phyloP scores from a whole-genome alignment of 2,888 invertebrate species.

The Drosophila dives region DNA sequence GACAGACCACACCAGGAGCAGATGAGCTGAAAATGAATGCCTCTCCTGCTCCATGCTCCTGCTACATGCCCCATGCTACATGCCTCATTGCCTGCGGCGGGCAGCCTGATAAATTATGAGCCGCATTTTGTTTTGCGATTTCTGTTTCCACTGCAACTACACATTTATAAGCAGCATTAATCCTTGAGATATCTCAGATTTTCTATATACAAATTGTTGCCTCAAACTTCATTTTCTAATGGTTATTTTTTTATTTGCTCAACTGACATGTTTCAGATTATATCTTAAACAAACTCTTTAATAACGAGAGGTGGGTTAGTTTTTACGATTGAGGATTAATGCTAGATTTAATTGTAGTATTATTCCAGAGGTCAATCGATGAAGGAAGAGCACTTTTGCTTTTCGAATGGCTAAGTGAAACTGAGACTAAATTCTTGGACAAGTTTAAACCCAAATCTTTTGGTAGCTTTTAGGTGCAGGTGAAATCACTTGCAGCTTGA shows the following conservation, averaged over 20 bases:
- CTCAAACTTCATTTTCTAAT: not conserved
- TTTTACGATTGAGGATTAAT: too few species aligned
- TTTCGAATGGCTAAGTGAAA: too few species aligned
- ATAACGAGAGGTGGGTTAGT: too few species aligned
- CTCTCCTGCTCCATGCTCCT: not conserved
- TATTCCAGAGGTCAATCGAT: not conserved
- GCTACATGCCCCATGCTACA: not conserved
- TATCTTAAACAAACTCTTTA: too few species aligned
- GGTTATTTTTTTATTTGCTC: not conserved
- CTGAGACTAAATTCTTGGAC: too few species aligned
- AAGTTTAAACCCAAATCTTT: too few species aligned
- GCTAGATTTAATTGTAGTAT: not conserved
- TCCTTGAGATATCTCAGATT: conserved; percentile 20
- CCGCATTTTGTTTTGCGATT: conserved; percentile 46
- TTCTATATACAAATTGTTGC: not conserved
- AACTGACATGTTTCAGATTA: not conserved
- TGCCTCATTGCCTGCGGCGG: conserved; percentile 26
- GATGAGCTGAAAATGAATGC: conserved; percentile 10
- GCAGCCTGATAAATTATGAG: conserved; percentile 63
- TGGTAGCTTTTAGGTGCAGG: too few species aligned
- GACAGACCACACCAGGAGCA: conserved; percentile 46
- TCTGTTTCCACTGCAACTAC: conserved; percentile 15
- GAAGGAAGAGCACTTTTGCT: too few species aligned
- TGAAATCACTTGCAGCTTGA: too few species aligned
- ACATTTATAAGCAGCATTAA: conserved; percentile 19